Base-by-base conservation (phyloP, 1,140 invertebrate genomes). In the Trypoxylus dichotomus region DNA sequence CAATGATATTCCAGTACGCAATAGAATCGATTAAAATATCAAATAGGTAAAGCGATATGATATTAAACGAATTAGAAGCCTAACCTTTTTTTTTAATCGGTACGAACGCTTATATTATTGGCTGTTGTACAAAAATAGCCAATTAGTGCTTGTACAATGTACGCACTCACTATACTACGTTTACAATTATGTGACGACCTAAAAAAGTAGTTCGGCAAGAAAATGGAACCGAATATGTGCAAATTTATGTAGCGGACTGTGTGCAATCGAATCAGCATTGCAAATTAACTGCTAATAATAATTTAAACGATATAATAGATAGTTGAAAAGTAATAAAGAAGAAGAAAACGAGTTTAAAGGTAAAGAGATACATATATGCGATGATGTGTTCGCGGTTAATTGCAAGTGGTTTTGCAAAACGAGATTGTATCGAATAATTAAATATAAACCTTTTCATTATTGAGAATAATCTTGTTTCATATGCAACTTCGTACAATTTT, bases 381-480 rank as follows among this genome's bases (percentile, higher is more conserved):
- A 32, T 32, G 7, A 32, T 32, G 32, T 7, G 32, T 32, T 32
- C 32, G 32, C n/a, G n/a, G n/a, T 32, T 32, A 32, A 32, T 32
- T 32, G 32, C 2, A 32, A 32, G 32, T 32, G 32, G 7, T 32
- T 32, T 32, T 32, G 32, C 7, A 7, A 32, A 32, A 32, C 32
- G 32, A 32, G 32, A 32, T 32, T 32, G 7, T 32, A 2, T 32
- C 32, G 32, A 60, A 76, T 63, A 29, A 76, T 76, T 58, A 63
- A 24, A 76, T 63, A 54, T 47, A 41, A 74, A 8, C 72, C 72
- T 15, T 74, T 25, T 76, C 10, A 76, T 76, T 76, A 32, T 60
- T 76, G 58, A 29, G 13, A 24, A 60, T 43, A 10, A n/a, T 24
- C 63, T 29, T 19, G 25, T 76, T 29, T 76, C 47, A 47, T 3